phyloP scores from a whole-genome alignment of 1,140 invertebrate genomes.

The Ceratina japonica region DNA sequence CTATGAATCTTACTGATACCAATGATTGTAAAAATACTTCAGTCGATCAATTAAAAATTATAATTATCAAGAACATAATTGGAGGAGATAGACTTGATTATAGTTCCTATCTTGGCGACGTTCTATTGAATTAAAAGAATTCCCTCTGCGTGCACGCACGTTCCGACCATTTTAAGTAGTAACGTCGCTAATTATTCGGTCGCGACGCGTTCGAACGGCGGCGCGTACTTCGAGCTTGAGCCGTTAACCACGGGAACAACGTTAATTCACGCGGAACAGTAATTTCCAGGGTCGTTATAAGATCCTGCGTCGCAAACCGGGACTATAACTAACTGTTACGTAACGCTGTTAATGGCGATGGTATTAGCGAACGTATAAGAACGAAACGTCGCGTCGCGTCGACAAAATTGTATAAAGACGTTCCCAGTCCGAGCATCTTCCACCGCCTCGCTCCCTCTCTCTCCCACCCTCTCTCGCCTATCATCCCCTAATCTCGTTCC shows the following conservation, averaged over 20 bases:
- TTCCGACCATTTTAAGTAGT: neutral
- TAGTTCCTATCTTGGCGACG: no score
- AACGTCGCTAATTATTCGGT: constrained; percentile 1
- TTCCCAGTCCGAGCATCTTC: neutral
- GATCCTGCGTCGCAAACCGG: neutral
- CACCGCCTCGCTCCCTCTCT: neutral
- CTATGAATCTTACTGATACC: no score
- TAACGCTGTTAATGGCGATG: constrained; percentile 13
- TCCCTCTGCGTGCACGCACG: neutral
- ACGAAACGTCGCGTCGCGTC: constrained; percentile 1
- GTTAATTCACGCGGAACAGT: neutral
- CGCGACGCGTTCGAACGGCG: neutral
- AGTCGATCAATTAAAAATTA: no score
- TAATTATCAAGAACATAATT: no score
- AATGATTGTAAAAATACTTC: no score
- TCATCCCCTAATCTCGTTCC: constrained; percentile 14
- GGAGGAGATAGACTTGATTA: no score
- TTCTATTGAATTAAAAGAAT: no score
- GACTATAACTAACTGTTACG: constrained; percentile 20
- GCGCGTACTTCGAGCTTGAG: constrained; percentile 1
- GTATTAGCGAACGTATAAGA: neutral
- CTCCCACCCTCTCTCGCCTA: no score
- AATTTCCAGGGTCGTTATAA: constrained; percentile 9
- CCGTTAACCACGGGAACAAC: neutral
- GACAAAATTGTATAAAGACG: constrained; percentile 24